Percentiles rank a stretch among this genome's conserved stretches.
Evolutionary conservation across 2,888 invertebrate genomes (phyloP).

Genomic region (Lasioglossum villosulum): DNA sequence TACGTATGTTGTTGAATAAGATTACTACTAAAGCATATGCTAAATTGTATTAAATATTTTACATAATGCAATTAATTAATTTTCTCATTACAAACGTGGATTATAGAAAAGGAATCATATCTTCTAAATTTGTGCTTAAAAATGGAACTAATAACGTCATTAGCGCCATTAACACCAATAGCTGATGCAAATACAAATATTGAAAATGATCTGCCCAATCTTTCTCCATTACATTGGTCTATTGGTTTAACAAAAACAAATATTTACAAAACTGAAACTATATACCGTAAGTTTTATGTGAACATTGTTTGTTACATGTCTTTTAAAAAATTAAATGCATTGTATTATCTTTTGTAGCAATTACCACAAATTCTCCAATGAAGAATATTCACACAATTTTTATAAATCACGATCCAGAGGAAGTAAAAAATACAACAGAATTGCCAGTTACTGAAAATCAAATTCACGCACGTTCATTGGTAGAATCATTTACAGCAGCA

Average conservation of each 20-base stretch:
- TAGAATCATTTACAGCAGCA: slow-evolving; percentile 92
- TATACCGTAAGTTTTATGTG: slow-evolving; percentile 89
- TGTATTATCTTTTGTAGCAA: slow-evolving; percentile 83
- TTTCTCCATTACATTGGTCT: slow-evolving; percentile 91
- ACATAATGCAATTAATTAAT: background rate
- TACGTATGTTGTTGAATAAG: slow-evolving; percentile 79
- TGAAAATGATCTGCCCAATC: slow-evolving; percentile 87
- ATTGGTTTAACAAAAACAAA: slow-evolving; percentile 88
- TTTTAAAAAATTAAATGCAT: slow-evolving; percentile 13
- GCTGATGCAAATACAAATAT: slow-evolving; percentile 83
- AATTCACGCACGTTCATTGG: slow-evolving; percentile 88
- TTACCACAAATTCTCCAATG: slow-evolving; percentile 84
- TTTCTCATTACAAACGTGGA: background rate
- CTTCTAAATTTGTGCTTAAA: slow-evolving; percentile 88
- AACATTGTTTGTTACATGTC: background rate
- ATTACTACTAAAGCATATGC: slow-evolving; percentile 11
- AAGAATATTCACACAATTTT: slow-evolving; percentile 92
- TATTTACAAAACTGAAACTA: slow-evolving; percentile 87
- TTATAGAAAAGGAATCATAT: slow-evolving; percentile 86
- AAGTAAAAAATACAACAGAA: slow-evolving; percentile 89
- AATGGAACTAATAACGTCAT: slow-evolving; percentile 89
- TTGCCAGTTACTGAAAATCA: slow-evolving; percentile 89
- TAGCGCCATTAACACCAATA: slow-evolving; percentile 87
- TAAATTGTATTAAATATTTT: slow-evolving; percentile 16
- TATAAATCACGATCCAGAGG: slow-evolving; percentile 88